These are phyloP conservation scores for Lumbricus terrestris DNA, from an alignment of 2,888 invertebrate species.

Conservation along the genomic window DNA sequence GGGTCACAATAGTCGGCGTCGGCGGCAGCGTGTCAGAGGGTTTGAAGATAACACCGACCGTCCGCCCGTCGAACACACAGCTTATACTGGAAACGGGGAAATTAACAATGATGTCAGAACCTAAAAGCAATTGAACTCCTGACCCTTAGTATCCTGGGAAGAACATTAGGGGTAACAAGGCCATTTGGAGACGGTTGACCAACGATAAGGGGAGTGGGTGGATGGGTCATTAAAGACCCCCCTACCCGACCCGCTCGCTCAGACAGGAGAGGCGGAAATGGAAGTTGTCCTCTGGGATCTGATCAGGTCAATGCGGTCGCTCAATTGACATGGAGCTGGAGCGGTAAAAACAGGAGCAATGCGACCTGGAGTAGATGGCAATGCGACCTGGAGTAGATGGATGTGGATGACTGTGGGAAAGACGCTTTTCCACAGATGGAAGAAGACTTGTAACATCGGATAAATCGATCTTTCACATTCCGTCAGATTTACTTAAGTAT, in stretches of 20 bases:
- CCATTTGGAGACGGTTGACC: neutral
- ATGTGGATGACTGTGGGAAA: neutral
- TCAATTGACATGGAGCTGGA: neutral
- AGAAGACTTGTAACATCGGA: neutral
- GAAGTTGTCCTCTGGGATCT: neutral
- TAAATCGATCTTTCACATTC: neutral
- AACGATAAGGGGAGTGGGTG: neutral
- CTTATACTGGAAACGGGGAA: neutral
- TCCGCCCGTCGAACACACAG: neutral
- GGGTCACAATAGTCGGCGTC: neutral
- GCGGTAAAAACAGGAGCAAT: neutral
- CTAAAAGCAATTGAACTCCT: neutral
- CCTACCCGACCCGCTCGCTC: too few species aligned
- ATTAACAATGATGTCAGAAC: neutral
- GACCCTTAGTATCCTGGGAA: neutral
- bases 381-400: neutral
- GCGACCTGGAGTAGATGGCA: too few species aligned
- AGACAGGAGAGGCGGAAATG: neutral
- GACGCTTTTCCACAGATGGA: neutral
- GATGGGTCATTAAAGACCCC: neutral
- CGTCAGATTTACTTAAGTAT: neutral
- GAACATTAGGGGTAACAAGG: neutral
- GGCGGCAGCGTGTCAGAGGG: neutral
- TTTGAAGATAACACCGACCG: neutral
- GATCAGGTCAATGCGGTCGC: neutral